These are phyloP conservation scores for Prorops nasuta DNA, from an alignment of 1,140 invertebrate species.

Conservation along the genomic window DNA sequence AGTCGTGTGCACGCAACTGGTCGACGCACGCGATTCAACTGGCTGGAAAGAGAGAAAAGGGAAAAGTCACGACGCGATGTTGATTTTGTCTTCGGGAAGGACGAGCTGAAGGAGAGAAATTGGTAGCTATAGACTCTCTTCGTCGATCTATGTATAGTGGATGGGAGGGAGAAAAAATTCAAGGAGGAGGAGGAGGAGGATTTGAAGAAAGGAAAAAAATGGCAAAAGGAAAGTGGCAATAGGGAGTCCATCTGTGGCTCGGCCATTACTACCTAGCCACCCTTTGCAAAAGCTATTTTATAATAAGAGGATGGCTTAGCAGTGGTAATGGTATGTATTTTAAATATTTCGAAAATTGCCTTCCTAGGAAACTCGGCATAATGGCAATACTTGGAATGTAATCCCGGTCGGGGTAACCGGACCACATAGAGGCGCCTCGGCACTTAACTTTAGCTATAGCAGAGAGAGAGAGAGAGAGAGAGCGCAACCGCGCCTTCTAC, in stretches of 20 bases:
- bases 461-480: background rate
- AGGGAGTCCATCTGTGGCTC: conserved; percentile 1
- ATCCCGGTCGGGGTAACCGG: conserved; percentile 43
- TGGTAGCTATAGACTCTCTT: no score
- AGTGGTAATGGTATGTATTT: conserved; percentile 50
- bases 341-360: conserved; percentile 57
- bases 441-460: conserved; percentile 37
- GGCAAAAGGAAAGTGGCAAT: no score
- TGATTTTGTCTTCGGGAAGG: no score
- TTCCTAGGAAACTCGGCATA: conserved; percentile 52
- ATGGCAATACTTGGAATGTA: conserved; percentile 55
- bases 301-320: conserved; percentile 46
- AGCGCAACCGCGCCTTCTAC: conserved; percentile 4
- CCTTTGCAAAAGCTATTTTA: conserved; percentile 40
- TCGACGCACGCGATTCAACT: no score
- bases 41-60: no score
- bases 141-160: no score
- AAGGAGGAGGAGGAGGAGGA: no score
- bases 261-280: conserved; percentile 19
- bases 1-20: no score
- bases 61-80: no score
- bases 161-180: no score
- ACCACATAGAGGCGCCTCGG: conserved; percentile 36
- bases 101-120: no score
- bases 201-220: no score